Base-by-base conservation (phyloP, 2,888 invertebrate genomes). In the Diaperis boleti region DNA sequence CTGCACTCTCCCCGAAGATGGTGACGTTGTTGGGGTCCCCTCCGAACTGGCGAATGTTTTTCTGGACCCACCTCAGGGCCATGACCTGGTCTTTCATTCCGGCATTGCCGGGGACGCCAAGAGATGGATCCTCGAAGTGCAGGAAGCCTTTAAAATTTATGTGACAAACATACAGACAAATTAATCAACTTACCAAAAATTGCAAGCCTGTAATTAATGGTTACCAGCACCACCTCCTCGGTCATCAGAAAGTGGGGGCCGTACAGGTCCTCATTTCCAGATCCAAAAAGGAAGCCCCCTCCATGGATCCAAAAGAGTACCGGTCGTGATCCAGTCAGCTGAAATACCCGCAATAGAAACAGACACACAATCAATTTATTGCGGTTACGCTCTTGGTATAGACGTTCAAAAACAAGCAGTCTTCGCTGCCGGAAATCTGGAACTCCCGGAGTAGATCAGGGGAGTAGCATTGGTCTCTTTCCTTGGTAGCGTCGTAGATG, bases 1-100 rank as follows among this genome's bases (percentile, higher is more conserved):
- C 85, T 1, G 85, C 85, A 66, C 85, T 85, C 71, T 85, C 83
- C 1, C 85, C 85, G 69, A 85, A 83, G 7, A 85, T 77, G 0
- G 85, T 85, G 1, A 85, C 84, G 61, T 85, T 85, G 2, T 82
- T 71, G 0, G 83, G 78, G 75, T 85, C 83, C 1, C 85, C 85
- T 22, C 84, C 83, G 70, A 85, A 85, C 52, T 77, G 76, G 1
- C 74, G 65, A 13, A 85, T 83, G 67, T 85, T 85, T 1, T 78
- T 75, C 65, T 84, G 82, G 0, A 85, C 77, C 85, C 85, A 86
- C 67, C 81, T 82, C 35, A 86, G 68, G 0, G 84, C 85, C 71
- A 84, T 66, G 1, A 83, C 78, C 74, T 83, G 82, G 71, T 85
- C 85, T 73, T 85, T 85, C 0, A 85, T 74, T 1, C 84, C 85